Evolutionary conservation across 2,113 vertebrate genomes (phyloP).

Genomic region (Ifrita kowaldi): DNA sequence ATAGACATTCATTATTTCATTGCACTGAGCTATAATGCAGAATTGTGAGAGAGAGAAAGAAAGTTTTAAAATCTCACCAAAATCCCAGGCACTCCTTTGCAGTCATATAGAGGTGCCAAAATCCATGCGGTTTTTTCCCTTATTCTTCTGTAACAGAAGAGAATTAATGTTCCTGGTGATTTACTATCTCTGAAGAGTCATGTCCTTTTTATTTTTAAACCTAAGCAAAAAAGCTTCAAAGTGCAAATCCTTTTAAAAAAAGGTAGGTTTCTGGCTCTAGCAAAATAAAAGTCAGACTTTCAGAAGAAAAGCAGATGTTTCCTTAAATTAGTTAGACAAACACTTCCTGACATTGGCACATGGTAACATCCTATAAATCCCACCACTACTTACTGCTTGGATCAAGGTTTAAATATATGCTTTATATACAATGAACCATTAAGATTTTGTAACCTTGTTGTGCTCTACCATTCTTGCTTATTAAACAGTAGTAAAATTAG

Average conservation of each 20-base stretch:
- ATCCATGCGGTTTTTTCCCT: neutral
- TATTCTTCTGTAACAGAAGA: neutral
- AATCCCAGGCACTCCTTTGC: neutral
- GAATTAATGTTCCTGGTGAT: neutral
- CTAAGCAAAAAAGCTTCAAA: neutral
- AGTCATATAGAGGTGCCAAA: neutral
- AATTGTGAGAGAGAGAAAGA: neutral
- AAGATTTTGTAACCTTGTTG: constrained; percentile 36
- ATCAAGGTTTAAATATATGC: constrained; percentile 11
- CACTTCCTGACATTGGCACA: neutral
- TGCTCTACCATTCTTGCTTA: constrained; percentile 33
- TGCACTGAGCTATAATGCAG: neutral
- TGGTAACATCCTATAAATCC: neutral
- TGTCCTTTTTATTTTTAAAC: constrained; percentile 31
- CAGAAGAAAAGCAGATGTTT: constrained; percentile 35
- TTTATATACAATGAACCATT: neutral
- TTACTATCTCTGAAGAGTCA: neutral
- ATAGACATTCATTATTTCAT: neutral
- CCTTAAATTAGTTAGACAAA: neutral
- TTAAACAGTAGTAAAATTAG: constrained; percentile 49
- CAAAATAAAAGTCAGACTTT: constrained; percentile 19
- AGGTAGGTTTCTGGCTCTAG: neutral
- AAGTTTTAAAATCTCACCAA: neutral
- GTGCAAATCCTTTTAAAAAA: neutral
- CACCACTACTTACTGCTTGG: neutral